Conservation (phyloP, 1,140 invertebrate genomes). For the Lordiphosa stackelbergi region DNA sequence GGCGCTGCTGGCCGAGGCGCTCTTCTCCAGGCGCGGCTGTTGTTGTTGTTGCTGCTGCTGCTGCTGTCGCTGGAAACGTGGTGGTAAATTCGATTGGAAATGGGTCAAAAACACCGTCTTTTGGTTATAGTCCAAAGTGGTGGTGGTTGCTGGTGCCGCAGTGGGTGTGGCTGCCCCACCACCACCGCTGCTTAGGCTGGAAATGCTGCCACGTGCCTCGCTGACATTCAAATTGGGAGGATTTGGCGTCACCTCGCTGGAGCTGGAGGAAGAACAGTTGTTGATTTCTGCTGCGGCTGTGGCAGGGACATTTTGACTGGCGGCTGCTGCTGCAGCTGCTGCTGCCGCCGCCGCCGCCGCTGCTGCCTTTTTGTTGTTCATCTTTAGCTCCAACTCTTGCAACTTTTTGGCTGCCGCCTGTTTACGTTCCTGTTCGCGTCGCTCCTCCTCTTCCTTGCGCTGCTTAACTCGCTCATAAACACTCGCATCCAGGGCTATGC, state of each 20-base stretch:
- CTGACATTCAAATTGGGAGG: slow-evolving; percentile 30
- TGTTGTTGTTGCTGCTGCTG: slow-evolving; percentile 63
- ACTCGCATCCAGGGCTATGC: slow-evolving; percentile 67
- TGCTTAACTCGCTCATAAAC: slow-evolving; percentile 82
- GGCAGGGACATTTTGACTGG: too few relatives aligned
- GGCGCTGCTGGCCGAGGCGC: slow-evolving; percentile 71
- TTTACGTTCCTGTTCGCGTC: slow-evolving; percentile 81
- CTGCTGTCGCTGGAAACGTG: slow-evolving; percentile 89
- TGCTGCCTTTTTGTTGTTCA: slow-evolving; percentile 79
- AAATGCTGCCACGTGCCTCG: slow-evolving; percentile 57
- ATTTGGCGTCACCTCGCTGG: slow-evolving; percentile 15
- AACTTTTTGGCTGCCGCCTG: slow-evolving; percentile 82
- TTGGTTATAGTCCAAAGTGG: slow-evolving; percentile 47
- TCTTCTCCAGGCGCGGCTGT: slow-evolving; percentile 72
- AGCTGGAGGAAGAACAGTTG: neutral
- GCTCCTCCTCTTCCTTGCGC: slow-evolving; percentile 85
- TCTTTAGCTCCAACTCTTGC: slow-evolving; percentile 82
- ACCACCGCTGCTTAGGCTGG: slow-evolving; percentile 36
- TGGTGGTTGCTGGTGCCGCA: slow-evolving; percentile 5
- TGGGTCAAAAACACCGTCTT: slow-evolving; percentile 82
- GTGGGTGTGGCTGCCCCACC: slow-evolving; percentile 11
- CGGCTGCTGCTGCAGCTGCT: neutral
- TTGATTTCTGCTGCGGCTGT: slow-evolving; percentile 6
- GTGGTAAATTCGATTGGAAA: slow-evolving; percentile 89
- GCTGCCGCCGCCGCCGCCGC: slow-evolving; percentile 33